These are phyloP conservation scores for Cliona cf. orientalis DNA, from an alignment of 37 sponge, comb jelly and placozoan genomes.

Conservation along the genomic window DNA sequence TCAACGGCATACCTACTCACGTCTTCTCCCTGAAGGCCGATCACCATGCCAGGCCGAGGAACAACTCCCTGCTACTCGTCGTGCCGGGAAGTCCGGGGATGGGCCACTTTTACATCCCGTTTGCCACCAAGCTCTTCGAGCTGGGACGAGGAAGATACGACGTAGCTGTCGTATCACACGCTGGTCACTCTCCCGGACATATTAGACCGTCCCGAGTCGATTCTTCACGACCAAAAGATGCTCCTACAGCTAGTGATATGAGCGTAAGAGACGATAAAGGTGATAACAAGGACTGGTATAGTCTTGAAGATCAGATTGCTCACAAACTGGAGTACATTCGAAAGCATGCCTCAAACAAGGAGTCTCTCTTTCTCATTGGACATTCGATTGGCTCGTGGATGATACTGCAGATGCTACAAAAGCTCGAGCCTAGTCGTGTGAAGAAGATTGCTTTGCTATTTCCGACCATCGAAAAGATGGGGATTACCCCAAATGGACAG, in stretches of 20 bases:
- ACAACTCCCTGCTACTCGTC: constrained; percentile 16
- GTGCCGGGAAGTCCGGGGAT: constrained; percentile 86
- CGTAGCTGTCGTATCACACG: constrained; percentile 73
- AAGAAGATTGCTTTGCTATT: constrained; percentile 64
- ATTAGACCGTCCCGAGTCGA: neutral
- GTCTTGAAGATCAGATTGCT: constrained; percentile 68
- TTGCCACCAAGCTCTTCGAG: constrained; percentile 55
- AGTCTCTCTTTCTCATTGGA: constrained; percentile 63
- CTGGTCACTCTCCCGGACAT: constrained; percentile 78
- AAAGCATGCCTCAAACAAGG: constrained; percentile 5
- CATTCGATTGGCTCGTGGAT: constrained; percentile 90
- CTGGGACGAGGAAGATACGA: constrained; percentile 33
- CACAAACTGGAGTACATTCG: constrained; percentile 84
- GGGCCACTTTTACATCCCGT: constrained; percentile 78
- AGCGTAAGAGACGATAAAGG: neutral
- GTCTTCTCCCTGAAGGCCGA: constrained; percentile 20
- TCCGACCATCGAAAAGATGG: constrained; percentile 80
- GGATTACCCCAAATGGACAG: constrained; percentile 44
- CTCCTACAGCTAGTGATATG: neutral
- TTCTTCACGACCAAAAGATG: neutral
- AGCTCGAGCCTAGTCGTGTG: constrained; percentile 35
- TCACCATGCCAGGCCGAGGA: too few relatives aligned
- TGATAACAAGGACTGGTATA: constrained; percentile 50
- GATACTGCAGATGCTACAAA: constrained; percentile 63
- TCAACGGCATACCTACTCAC: constrained; percentile 65